Base-by-base conservation (phyloP, 2,797 vertebrate species). In the Pempheris klunzingeri region DNA sequence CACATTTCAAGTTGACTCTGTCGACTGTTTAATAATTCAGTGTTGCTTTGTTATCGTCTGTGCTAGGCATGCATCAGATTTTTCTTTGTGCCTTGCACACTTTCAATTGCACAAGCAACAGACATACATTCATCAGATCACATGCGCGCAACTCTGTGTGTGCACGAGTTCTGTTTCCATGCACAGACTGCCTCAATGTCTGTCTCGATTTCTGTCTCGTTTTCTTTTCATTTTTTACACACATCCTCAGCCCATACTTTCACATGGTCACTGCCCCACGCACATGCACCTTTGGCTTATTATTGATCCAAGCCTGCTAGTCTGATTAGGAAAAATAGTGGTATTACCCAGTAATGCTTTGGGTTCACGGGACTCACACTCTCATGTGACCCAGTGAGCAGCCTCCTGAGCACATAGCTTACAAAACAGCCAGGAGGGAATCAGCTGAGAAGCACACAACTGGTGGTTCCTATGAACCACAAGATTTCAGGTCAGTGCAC, bases 391-490 rank as follows among this genome's bases (percentile, higher is more conserved):
- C 54, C 60, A 76, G 63, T 64, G 78, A 81, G 76, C 78, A 72
- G 77, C 80, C 65, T 69, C 58, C 71, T 60, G 64, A 81, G 80
- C 20, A 32, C 60, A 78, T 60, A 74, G 58, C 72, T 90, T 81
- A 73, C 61, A 77, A 74, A 86, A 71, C 52, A 36, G 75, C 84
- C 73, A 26, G 72, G 63, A 82, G 84, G 81, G 74, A 85, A 90
- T 93, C 92, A 93, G 92, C 89, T 92, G 90, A 92, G 86, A 86
- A 87, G 83, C 86, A 90, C 83, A 87, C 85, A 85, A 80, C 74
- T 69, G 62, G 69, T 76, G 71, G 55, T 71, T 87, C 77, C 66
- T 75, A 15, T 82, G 80, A 87, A 85, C 86, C 83, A 79, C 63
- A 77, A 55, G 77, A 76, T 83, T 88, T 28, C 77, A 82, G 89